Conservation (phyloP, 2,113 vertebrate species). For the Corythornis cristatus region DNA sequence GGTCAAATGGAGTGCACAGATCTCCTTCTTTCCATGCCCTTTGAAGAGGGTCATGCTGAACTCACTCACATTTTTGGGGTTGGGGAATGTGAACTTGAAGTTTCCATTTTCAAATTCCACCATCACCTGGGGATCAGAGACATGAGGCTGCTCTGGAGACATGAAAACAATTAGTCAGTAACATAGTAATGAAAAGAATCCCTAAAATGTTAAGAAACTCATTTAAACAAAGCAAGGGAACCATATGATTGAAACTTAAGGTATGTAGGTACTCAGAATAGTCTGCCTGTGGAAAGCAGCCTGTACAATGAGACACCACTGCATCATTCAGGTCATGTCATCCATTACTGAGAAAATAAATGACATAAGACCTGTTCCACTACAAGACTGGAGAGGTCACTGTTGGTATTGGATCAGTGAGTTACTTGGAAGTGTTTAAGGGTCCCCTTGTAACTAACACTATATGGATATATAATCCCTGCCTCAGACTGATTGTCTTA, state of each 20-base stretch:
- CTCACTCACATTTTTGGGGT: conserved; percentile 41
- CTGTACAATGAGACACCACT: background rate
- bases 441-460: background rate
- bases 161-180: conserved; percentile 2
- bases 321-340: background rate
- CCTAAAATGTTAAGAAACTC: background rate
- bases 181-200: background rate
- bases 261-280: background rate
- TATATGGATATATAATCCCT: background rate
- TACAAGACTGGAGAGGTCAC: background rate
- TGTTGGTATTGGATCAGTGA: background rate
- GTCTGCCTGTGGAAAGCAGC: background rate
- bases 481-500: background rate
- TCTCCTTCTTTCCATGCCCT: conserved; percentile 23
- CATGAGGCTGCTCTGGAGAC: conserved; percentile 58
- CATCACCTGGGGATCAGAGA: background rate
- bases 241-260: background rate
- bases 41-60: conserved; percentile 76
- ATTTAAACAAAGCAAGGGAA: background rate
- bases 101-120: conserved; percentile 65
- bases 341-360: background rate
- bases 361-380: background rate
- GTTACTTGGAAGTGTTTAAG: background rate
- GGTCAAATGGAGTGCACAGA: conserved; percentile 66
- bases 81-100: conserved; percentile 71